Conservation (phyloP, 2,113 vertebrate species). For the Atrichornis clamosus region DNA sequence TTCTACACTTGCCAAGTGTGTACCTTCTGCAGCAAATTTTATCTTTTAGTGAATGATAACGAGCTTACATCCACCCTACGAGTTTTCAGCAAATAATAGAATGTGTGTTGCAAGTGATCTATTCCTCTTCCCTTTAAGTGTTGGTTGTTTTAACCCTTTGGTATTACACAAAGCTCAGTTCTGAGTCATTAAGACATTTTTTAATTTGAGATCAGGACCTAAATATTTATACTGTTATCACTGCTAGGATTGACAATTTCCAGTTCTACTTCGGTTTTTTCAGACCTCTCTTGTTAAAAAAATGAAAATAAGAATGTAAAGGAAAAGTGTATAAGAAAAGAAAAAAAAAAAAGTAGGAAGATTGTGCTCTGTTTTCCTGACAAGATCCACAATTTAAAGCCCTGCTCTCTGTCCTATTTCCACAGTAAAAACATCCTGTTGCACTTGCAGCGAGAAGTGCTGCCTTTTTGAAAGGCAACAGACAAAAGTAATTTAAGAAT, state of each 20-base stretch:
- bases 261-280: neutral
- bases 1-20: constrained; percentile 35
- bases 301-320: neutral
- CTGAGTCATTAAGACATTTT: neutral
- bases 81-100: constrained; percentile 44
- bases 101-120: constrained; percentile 32
- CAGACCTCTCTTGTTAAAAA: neutral
- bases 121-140: constrained; percentile 11
- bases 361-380: neutral
- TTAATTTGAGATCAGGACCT: neutral
- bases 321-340: neutral
- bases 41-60: constrained; percentile 20
- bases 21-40: constrained; percentile 62
- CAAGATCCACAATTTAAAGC: neutral
- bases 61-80: constrained; percentile 6
- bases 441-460: neutral
- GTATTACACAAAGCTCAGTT: neutral
- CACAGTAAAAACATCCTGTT: neutral
- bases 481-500: neutral
- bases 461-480: neutral
- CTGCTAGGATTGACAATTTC: neutral
- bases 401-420: neutral
- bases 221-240: neutral
- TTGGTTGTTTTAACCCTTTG: constrained; percentile 35
- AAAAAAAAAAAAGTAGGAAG: neutral